Conservation (phyloP, 2,797 vertebrate species). For the Sebastes iracundus region DNA sequence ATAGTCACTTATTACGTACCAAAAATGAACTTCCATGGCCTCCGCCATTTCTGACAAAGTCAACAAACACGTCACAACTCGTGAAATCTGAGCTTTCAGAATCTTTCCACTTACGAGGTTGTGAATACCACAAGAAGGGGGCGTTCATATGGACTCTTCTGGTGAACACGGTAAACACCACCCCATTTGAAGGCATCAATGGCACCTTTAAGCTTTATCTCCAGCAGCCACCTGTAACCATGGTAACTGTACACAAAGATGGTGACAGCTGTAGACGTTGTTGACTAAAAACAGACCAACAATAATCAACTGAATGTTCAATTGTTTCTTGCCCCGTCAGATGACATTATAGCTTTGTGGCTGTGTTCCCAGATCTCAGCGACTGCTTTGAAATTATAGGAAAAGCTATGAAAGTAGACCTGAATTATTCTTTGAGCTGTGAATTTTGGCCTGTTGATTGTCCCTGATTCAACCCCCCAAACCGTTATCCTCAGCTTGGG, state of each 20-base stretch:
- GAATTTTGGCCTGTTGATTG: background rate
- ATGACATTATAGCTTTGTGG: background rate
- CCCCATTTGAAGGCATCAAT: too few relatives aligned
- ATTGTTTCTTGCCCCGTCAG: background rate
- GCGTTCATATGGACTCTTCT: too few relatives aligned
- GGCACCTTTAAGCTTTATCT: background rate
- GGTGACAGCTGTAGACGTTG: background rate
- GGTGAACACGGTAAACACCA: too few relatives aligned
- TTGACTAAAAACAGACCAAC: background rate
- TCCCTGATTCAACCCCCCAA: constrained; percentile 7
- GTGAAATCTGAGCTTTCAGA: too few relatives aligned
- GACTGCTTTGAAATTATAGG: background rate
- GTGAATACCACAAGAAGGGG: too few relatives aligned
- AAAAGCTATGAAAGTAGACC: background rate
- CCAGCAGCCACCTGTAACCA: background rate
- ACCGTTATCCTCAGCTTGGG: constrained; percentile 23
- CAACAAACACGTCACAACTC: too few relatives aligned
- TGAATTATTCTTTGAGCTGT: background rate
- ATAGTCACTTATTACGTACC: too few relatives aligned
- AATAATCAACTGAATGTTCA: background rate
- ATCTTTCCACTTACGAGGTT: too few relatives aligned
- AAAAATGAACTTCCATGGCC: too few relatives aligned
- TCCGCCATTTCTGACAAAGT: too few relatives aligned
- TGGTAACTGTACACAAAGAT: background rate
- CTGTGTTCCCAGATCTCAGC: too few relatives aligned